A percentile compares a stretch with the other conserved stretches of the same genome.
Evolutionary conservation across 2,888 invertebrate species (phyloP).

Genomic region (Linhomoeus sp.): DNA sequence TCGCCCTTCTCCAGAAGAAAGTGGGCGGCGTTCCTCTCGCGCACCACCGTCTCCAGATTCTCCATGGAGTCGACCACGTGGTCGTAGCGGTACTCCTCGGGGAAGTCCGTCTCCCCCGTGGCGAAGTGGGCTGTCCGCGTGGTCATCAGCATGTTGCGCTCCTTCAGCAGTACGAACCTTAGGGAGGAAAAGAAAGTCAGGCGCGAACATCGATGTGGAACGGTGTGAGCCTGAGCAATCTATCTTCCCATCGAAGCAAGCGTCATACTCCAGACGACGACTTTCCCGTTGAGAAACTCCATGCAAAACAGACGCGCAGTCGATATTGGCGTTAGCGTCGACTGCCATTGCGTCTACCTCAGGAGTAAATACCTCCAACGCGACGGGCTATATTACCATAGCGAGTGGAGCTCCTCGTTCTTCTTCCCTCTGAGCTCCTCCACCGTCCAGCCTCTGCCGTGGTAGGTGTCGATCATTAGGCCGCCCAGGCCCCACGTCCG

Average conservation of each 20-base stretch:
- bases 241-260: not conserved
- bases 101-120: slow-evolving; percentile 26
- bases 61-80: slow-evolving; percentile 74
- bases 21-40: slow-evolving; percentile 77
- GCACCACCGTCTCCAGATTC: slow-evolving; percentile 67
- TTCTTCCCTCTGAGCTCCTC: slow-evolving; percentile 86
- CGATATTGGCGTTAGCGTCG: too few relatives aligned
- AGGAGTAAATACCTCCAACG: too few relatives aligned
- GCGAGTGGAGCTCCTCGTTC: slow-evolving; percentile 79
- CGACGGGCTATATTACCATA: too few relatives aligned
- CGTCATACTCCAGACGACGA: too few relatives aligned
- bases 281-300: too few relatives aligned
- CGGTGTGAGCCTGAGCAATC: too few relatives aligned
- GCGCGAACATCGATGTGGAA: too few relatives aligned
- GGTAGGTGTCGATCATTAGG: too few relatives aligned
- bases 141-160: slow-evolving; percentile 84
- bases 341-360: too few relatives aligned
- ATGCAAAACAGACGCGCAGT: too few relatives aligned
- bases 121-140: slow-evolving; percentile 52
- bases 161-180: slow-evolving; percentile 69
- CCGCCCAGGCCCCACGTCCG: too few relatives aligned
- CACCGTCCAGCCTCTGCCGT: slow-evolving; percentile 58
- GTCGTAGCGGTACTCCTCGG: too few relatives aligned
- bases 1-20: slow-evolving; percentile 68
- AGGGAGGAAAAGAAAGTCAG: slow-evolving; percentile 1